Percentiles rank a stretch among this genome's conserved stretches.
Evolutionary conservation across 2,797 vertebrate genomes (phyloP).

Genomic region (Gephyroberyx darwinii): DNA sequence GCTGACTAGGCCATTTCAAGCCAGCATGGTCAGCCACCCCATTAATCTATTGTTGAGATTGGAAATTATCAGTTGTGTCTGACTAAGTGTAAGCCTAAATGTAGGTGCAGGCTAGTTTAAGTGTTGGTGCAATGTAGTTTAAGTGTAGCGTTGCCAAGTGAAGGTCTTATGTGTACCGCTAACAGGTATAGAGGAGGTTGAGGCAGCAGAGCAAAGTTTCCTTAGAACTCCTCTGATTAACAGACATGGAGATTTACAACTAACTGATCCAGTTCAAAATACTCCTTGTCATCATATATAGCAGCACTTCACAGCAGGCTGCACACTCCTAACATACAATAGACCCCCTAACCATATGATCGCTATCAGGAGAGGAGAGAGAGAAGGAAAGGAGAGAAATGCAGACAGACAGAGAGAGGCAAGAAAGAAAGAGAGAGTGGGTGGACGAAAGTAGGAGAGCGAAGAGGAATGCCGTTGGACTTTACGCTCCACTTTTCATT

Average conservation of each 20-base stretch:
- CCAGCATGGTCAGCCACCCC: slow-evolving; percentile 43
- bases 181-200: slow-evolving; percentile 6
- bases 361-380: not conserved
- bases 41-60: slow-evolving; percentile 47
- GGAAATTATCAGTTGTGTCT: slow-evolving; percentile 58
- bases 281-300: not conserved
- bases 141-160: slow-evolving; percentile 45
- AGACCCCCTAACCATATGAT: not conserved
- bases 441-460: slow-evolving; percentile 2
- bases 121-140: slow-evolving; percentile 46
- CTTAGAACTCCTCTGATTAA: not conserved
- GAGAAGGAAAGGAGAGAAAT: not conserved
- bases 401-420: not conserved
- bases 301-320: not conserved
- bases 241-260: not conserved
- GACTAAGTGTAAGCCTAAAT: slow-evolving; percentile 49
- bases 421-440: not conserved
- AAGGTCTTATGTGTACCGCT: slow-evolving; percentile 51
- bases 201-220: not conserved
- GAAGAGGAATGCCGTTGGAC: slow-evolving; percentile 9
- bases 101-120: slow-evolving; percentile 53
- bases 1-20: slow-evolving; percentile 51
- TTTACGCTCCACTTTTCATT: slow-evolving; percentile 9
- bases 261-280: not conserved
- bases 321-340: not conserved